Evolutionary conservation across 2,797 vertebrate genomes (phyloP).

Genomic region (Oryzias sinensis): DNA sequence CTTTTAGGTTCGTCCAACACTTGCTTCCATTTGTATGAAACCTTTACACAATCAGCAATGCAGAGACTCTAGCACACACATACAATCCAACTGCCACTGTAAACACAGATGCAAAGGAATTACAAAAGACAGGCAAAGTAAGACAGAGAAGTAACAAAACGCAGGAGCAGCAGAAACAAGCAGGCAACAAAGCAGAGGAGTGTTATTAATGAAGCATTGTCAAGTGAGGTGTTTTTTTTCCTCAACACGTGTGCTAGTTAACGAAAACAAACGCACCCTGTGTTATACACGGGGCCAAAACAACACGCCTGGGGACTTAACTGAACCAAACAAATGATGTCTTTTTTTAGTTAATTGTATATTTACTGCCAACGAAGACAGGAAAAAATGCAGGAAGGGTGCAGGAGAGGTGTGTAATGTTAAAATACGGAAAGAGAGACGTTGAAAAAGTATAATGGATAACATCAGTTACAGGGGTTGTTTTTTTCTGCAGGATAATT

Average conservation of each 20-base stretch:
- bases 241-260: conserved; percentile 76
- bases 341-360: conserved; percentile 70
- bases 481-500: too few relatives aligned
- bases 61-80: conserved; percentile 9
- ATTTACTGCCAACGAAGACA: conserved; percentile 55
- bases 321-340: conserved; percentile 62
- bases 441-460: too few relatives aligned
- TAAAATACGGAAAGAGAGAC: conserved; percentile 3
- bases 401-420: conserved; percentile 8
- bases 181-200: conserved; percentile 58
- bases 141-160: conserved; percentile 67
- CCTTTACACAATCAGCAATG: too few relatives aligned
- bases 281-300: conserved; percentile 63
- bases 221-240: conserved; percentile 74
- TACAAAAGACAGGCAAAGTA: conserved; percentile 55
- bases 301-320: conserved; percentile 64
- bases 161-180: conserved; percentile 75
- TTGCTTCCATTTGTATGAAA: too few relatives aligned
- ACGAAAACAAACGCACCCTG: conserved; percentile 69
- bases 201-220: conserved; percentile 75
- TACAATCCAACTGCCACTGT: conserved; percentile 1
- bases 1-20: too few relatives aligned
- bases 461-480: too few relatives aligned
- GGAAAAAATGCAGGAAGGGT: conserved; percentile 12
- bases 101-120: conserved; percentile 5